Conservation (phyloP, 2,113 vertebrate species). For the Pygoscelis antarcticus region DNA sequence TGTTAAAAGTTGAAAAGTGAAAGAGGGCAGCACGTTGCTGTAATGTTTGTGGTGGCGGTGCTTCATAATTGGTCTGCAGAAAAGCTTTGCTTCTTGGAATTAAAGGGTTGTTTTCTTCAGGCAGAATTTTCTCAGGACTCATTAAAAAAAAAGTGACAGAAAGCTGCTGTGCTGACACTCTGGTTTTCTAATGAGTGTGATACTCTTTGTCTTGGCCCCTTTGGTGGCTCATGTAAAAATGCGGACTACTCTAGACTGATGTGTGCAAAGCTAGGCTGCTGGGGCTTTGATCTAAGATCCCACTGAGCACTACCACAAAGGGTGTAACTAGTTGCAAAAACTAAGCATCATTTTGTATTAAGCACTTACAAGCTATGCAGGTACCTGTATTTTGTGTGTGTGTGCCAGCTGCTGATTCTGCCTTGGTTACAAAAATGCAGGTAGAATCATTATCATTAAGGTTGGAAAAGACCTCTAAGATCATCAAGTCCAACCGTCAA, state of each 20-base stretch:
- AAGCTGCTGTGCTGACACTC: neutral
- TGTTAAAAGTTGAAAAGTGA: too few relatives aligned
- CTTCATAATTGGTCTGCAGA: neutral
- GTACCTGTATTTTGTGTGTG: too few relatives aligned
- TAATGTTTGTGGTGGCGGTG: too few relatives aligned
- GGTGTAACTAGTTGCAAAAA: neutral
- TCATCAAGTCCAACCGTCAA: too few relatives aligned
- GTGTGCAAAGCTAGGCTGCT: neutral
- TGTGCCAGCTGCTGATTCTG: neutral
- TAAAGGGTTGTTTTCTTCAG: neutral
- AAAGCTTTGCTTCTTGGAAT: neutral
- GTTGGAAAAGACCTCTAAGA: too few relatives aligned
- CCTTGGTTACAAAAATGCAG: neutral
- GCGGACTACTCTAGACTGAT: neutral
- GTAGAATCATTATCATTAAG: too few relatives aligned
- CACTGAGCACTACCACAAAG: neutral
- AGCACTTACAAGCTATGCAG: neutral
- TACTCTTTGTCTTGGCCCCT: neutral
- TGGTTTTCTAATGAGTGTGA: neutral
- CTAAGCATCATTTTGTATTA: neutral
- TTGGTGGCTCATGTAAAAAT: neutral
- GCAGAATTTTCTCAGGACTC: neutral
- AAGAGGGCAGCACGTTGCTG: too few relatives aligned
- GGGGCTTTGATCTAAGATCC: neutral
- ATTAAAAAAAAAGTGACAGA: neutral